Base-by-base conservation (phyloP, 2,113 vertebrate species). In the Stomatorhinus ivindoensis region DNA sequence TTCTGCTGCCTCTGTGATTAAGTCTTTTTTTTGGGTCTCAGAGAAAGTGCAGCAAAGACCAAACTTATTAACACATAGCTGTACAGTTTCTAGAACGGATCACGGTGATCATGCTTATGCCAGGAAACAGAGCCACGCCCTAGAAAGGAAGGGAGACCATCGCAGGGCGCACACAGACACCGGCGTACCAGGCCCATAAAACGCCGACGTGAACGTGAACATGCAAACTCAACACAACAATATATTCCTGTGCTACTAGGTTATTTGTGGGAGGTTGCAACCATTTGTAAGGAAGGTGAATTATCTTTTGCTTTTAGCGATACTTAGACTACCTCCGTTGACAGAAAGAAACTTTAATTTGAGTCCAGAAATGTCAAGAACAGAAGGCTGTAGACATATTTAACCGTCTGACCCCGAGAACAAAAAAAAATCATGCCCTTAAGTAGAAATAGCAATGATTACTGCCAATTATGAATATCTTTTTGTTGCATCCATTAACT, bases 401-500 rank as follows among this genome's bases (percentile, higher is more conserved):
- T 95, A 94, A 94, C 88, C 91, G 80, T 92, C 92, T 93, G 94
- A 95, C 94, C 94, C 92, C 87, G 82, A 15, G 47, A 55, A 84
- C 44, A 44, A 86, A 58, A 89, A 91, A 89, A 88, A 7, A 46
- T 2, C 69, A 65, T 88, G 27, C 55, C 90, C 88, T 76, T 90
- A 89, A 92, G 91, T 92, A 4, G 46, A 91, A 90, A 89, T 91
- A 91, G 88, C 91, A 88, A 90, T 92, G 94, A 95, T 95, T 94
- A 93, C 58, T 53, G 17, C 51, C 91, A 94, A 93, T 95, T 95
- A 94, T 91, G 92, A 94, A 89, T 91, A 91, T 92, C 88, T 91
- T 87, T 93, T 92, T 93, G 83, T 9, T 88, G 84, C 87, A 88
- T 89, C 89, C 93, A 92, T 94, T 92, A 92, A 92, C 93, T 93